Base-by-base conservation (phyloP, 53 echinoderm and acorn worm genomes). In the Holothuria leucospilota region DNA sequence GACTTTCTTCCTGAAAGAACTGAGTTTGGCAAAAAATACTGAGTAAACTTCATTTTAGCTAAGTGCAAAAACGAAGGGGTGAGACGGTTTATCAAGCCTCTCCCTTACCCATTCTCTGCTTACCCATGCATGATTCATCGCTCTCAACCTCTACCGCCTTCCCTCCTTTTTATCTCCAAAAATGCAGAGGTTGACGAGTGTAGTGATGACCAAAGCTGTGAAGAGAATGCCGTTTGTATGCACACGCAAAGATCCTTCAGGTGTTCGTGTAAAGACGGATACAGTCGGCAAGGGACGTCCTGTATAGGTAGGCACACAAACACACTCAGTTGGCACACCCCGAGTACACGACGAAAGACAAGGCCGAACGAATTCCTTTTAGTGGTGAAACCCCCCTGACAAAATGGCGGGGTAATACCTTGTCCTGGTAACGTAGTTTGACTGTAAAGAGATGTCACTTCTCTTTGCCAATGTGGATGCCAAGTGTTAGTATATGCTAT, bases 261-360 rank as follows among this genome's bases (percentile, higher is more conserved):
- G 49, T 99, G 99, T 81, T 92, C 99, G 14, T 99, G 99, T 78
- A 95, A 92, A 41, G 85, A 92, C 59, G 99, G 99, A 16, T 99
- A 85, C 88, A 92, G 89, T 77, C 63, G 96, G 26, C 88, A 93
- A 59, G 96, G 94, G 29, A 89, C 85, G n/a, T 92, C 91, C 13
- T 96, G 96, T 61, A 80, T 89, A 64, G 96, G 96, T 96, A 84
- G 89, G 96, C 49, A 83, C 28, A 66, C 29, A 30, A 26, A 46
- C 18, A 66, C 67, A 52, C 15, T 56, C 56, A 56, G 16, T 56
- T 56, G 56, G 18, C 16, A 71, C 16, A 71, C 49, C 5, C n/a
- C 10, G 62, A 13, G 8, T n/a, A 56, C 59, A 59, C 29, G n/a
- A 72, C 73, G 23, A 40, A 28, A 34, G 39, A 29, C 20, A 20